Conservation (phyloP, 2,113 vertebrate species). For the Odobenus rosmarus region DNA sequence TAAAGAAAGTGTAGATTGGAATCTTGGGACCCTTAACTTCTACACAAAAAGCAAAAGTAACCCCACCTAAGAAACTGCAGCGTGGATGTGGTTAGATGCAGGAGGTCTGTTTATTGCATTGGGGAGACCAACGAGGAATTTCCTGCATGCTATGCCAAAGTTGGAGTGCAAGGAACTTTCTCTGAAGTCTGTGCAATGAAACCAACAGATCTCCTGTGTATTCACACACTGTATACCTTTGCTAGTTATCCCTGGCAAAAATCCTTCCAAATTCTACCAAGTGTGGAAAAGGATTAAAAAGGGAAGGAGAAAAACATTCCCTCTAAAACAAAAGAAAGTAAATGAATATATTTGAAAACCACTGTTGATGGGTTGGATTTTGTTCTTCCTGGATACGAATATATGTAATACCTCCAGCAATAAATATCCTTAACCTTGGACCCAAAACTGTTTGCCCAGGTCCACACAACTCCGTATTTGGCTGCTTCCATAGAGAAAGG, state of each 20-base stretch:
- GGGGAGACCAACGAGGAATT: constrained; percentile 49
- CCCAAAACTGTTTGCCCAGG: constrained; percentile 24
- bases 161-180: constrained; percentile 33
- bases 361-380: constrained; percentile 37
- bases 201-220: constrained; percentile 44
- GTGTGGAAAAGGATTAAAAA: constrained; percentile 64
- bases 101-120: constrained; percentile 74
- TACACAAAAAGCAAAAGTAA: constrained; percentile 41
- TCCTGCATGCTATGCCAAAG: constrained; percentile 52
- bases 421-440: constrained; percentile 67
- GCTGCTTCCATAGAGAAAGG: constrained; percentile 48
- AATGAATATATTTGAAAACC: constrained; percentile 45
- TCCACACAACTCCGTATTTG: background rate
- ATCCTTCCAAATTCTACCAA: constrained; percentile 7
- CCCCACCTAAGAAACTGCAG: background rate
- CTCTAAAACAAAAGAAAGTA: constrained; percentile 47
- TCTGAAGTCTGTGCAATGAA: constrained; percentile 68
- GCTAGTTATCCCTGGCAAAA: constrained; percentile 53
- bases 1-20: background rate
- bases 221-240: background rate
- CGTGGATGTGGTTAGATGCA: constrained; percentile 46
- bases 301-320: constrained; percentile 48
- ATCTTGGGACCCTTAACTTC: constrained; percentile 46
- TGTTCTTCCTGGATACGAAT: constrained; percentile 61
- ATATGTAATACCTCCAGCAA: constrained; percentile 42